Evolutionary conservation across 2,797 vertebrate genomes (phyloP), one percentile per base, ranked within the genome.

Genomic region (Avahi laniger): DNA sequence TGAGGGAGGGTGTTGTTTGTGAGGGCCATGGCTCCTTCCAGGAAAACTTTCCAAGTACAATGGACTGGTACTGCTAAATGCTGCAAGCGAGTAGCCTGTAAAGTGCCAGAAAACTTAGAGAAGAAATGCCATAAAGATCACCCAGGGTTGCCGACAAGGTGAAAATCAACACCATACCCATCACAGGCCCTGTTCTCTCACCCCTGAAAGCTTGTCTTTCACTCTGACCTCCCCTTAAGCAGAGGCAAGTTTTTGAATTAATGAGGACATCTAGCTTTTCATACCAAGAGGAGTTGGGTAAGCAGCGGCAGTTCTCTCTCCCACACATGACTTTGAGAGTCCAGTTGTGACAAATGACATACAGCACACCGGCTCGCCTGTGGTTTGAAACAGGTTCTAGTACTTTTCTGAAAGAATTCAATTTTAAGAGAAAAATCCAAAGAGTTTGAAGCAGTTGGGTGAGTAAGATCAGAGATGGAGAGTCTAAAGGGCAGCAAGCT

Each of bases 1-100:
- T 4, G 4, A 43, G 22, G n/a, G 18, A 67, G 4, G 3, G 33
- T 0, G 1, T 4, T 54, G 6, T 83, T 33, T 54, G 6, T 11
- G 52, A n/a, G 35, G 7, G 5, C 9, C 2, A 11, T 26, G 46
- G 78, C 48, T 75, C 20, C 46, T 86, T 63, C 38, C 41, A 89
- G 17, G 38, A 86, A 93, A 80, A 43, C 35, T 41, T n/a, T 20
- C 52, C 7, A 94, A 41, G 8, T 50, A 22, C 35, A 69, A 69
- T 7, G 73, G 35, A 78, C 35, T 80, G 46, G 30, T 13, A 52
- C 4, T 72, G 35, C 59, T 63, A n/a, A 75, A 24, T 10, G 5
- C 5, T 63, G 18, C 54, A 79, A 48, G 46, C 4, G 52, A 80
- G 65, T 4, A 91, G 38, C 46, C 88, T 46, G 61, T 50, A 30